These are phyloP conservation scores for Aplodontia rufa DNA, from an alignment of 2,113 vertebrate species.

Conservation along the genomic window DNA sequence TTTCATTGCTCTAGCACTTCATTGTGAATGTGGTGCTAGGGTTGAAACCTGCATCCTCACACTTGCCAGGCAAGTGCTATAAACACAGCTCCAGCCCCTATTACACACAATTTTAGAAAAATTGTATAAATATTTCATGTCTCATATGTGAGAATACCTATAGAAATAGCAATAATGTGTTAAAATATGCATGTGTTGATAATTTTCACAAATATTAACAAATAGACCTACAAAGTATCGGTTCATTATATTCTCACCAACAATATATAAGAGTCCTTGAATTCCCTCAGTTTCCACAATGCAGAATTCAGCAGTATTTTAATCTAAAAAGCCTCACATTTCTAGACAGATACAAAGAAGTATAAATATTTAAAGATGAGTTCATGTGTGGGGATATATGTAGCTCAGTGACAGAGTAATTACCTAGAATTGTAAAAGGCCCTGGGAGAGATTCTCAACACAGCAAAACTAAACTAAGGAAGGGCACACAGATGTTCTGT, in stretches of 20 bases:
- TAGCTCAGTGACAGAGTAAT: too few species aligned
- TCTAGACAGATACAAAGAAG: neutral
- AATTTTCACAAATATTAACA: conserved; percentile 35
- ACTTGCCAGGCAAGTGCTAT: too few species aligned
- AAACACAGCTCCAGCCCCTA: too few species aligned
- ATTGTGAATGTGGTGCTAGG: too few species aligned
- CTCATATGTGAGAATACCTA: neutral
- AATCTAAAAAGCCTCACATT: neutral
- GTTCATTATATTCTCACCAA: neutral
- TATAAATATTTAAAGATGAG: neutral
- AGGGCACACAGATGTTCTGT: neutral
- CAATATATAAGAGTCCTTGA: neutral
- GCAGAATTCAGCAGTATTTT: neutral
- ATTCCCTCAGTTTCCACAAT: neutral
- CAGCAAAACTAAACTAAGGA: neutral
- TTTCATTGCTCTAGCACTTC: too few species aligned
- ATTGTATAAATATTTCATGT: neutral
- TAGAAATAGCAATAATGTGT: neutral
- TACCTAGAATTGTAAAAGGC: neutral
- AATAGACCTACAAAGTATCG: neutral
- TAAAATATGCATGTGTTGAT: neutral
- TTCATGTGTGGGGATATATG: too few species aligned
- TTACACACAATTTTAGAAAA: neutral
- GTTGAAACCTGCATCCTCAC: too few species aligned
- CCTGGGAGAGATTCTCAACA: neutral